Evolutionary conservation across 1,140 invertebrate species (phyloP), one percentile per base, ranked within the genome.

Genomic region (Rhagoletis zephyria): DNA sequence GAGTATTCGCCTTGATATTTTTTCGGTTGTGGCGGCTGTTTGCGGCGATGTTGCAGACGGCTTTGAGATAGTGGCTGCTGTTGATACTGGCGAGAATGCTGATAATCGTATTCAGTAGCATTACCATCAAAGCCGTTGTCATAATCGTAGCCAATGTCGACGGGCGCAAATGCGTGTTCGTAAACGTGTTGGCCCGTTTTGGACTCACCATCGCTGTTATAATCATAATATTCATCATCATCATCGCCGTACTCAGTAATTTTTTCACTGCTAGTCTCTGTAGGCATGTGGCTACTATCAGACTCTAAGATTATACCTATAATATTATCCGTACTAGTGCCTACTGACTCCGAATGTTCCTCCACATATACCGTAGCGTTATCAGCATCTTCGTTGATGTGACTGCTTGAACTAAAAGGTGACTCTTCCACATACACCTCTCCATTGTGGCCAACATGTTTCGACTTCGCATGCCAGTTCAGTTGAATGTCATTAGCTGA

Each of bases 201-300:
- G 5, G 19, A 2, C 67, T 74, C 67, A 74, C 45, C 67, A 81
- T 81, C 74, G 16, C 16, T 48, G 5, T 1, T 56, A 16, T 81
- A 81, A 81, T 81, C 74, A 81, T 81, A 81, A 56, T 81, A 81
- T 48, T 81, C 74, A 7, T 19, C 48, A 56, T 81, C 74, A 16
- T 70, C 42, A 56, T 81, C 74, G 5, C 5, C 16, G 56, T 81
- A 81, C 16, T 56, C 74, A n/a, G 2, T 30, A 3, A 6, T n/a
- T 19, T 30, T 56, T 16, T 81, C 74, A 12, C 19, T 81, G n/a
- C 19, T 3, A 6, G 3, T n/a, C 14, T 56, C 16, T 10, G 42
- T 48, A 16, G 16, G 14, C 16, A 16, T 56, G 48, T 10, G 45
- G 14, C 48, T 48, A 19, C 4, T 51, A 81, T n/a, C 3, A 14